Evolutionary conservation across 2,888 invertebrate genomes (phyloP), one percentile per base, ranked within the genome.

Genomic region (Diplazon laetatorius): DNA sequence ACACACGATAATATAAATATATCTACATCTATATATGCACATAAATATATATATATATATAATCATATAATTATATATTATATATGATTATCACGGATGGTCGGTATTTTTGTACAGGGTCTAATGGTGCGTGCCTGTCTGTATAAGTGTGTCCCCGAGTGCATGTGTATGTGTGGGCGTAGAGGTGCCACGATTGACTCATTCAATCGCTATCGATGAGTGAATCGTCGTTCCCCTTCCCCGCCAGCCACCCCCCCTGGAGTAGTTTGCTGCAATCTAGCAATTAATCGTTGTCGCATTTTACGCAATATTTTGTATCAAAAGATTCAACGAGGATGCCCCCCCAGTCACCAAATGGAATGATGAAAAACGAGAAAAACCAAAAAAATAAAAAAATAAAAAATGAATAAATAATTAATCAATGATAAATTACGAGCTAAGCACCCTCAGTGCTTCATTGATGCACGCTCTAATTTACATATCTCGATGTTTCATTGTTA

Each of bases 51-150:
- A 83, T 82, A 83, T 60, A 39, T 78, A 76, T 80, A 77, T 75
- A 76, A 81, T 81, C 82, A 76, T 48, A 20, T 8, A 82, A 82
- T 85, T 69, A 84, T 82, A 85, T 83, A 52, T 68, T 70, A 55
- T 81, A 82, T 81, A 81, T 82, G 74, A 77, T 81, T 62, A 50
- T 63, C 75, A 82, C 80, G 84, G 84, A 88, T 87, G 87, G 87
- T 86, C 87, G 87, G 88, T 89, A 89, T 89, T 89, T 89, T 89
- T 89, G 87, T 89, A 89, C 89, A 88, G 87, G 86, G 86, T 88
- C 89, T 88, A 88, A 89, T 88, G 88, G 86, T 86, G 78, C 35
- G 55, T 30, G 57, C 30, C 42, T 65, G 65, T 37, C 16, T 57
- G 55, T 14, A 35, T 16, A 37, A 20, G 65, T n/a, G 66, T 63